phyloP scores from a whole-genome alignment of 2,113 vertebrate genomes.

The Carassius gibelio region DNA sequence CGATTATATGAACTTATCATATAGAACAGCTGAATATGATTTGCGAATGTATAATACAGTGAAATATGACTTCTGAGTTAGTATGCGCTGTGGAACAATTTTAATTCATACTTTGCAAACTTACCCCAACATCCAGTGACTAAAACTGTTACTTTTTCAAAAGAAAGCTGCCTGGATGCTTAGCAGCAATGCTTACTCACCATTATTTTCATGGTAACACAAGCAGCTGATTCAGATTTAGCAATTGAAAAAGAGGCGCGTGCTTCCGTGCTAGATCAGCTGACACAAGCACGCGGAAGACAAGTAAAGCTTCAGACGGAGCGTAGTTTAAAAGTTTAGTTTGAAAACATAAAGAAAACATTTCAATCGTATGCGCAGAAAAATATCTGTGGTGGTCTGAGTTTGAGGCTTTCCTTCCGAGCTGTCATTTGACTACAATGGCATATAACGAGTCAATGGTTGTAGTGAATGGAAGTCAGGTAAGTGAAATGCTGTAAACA shows the following conservation, averaged over 20 bases:
- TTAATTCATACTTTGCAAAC: neutral
- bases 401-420: conserved; percentile 2
- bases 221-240: conserved; percentile 2
- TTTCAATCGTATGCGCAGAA: neutral
- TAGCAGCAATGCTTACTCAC: neutral
- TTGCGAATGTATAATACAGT: neutral
- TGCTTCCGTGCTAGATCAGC: conserved; percentile 77
- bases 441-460: conserved; percentile 70
- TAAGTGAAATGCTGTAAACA: conserved; percentile 71
- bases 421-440: conserved; percentile 65
- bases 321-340: neutral
- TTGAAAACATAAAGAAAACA: conserved; percentile 3
- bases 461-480: conserved; percentile 84
- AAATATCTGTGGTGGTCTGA: neutral
- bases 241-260: conserved; percentile 50
- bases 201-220: neutral
- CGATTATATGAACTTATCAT: neutral
- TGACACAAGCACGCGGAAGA: conserved; percentile 79
- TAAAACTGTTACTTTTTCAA: neutral
- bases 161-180: neutral
- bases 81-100: neutral
- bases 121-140: neutral
- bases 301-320: conserved; percentile 52
- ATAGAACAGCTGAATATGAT: neutral
- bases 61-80: neutral